Evolutionary conservation across 2,113 vertebrate genomes (phyloP).

Genomic region (Thalassoma bifasciatum): DNA sequence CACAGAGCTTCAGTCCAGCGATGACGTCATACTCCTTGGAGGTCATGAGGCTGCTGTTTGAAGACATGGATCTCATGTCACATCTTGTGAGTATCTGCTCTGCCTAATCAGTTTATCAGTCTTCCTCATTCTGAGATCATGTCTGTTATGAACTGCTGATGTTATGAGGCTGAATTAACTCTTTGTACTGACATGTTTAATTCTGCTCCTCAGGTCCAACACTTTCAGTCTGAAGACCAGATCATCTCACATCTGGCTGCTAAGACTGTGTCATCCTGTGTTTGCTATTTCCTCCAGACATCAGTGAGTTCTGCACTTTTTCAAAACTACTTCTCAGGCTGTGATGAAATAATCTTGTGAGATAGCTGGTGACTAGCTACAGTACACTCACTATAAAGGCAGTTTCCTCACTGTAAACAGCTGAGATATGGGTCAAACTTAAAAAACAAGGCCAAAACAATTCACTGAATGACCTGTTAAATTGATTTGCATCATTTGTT

Average conservation of each 20-base stretch:
- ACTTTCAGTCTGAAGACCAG: constrained; percentile 70
- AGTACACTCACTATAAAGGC: no score
- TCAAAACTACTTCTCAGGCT: not conserved
- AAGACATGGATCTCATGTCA: constrained; percentile 78
- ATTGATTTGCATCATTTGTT: no score
- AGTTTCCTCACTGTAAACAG: no score
- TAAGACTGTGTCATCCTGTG: constrained; percentile 80
- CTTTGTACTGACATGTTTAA: not conserved
- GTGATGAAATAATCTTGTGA: no score
- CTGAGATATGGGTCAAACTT: no score
- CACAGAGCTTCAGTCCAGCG: constrained; percentile 35
- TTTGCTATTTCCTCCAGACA: constrained; percentile 82
- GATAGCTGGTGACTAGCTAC: no score
- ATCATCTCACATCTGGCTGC: constrained; percentile 87
- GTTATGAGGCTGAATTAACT: no score
- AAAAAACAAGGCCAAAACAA: no score
- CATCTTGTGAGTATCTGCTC: constrained; percentile 83
- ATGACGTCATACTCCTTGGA: constrained; percentile 71
- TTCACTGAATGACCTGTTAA: no score
- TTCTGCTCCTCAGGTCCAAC: constrained; percentile 73
- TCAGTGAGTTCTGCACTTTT: constrained; percentile 79
- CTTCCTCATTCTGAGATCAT: no score
- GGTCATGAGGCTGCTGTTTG: constrained; percentile 75
- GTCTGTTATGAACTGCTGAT: no score
- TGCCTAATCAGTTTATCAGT: no score